Percentiles rank a stretch among this genome's conserved stretches.
Conservation (phyloP, 2,797 vertebrate genomes). For the Poecilia wingei region DNA sequence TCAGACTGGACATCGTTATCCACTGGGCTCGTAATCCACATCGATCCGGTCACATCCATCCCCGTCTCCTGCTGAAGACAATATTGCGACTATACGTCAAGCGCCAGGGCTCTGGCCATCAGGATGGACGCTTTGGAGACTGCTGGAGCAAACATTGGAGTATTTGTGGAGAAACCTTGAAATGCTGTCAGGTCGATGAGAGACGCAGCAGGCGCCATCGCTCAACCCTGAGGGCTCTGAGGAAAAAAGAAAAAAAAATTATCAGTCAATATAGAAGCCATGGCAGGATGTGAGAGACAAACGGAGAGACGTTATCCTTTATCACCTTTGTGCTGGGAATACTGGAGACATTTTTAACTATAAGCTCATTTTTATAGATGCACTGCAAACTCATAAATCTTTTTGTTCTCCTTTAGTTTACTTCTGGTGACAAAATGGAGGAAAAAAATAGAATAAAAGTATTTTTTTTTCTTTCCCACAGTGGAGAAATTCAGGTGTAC, state of each 20-base stretch:
- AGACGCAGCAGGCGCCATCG: constrained; percentile 41
- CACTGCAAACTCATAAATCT: neutral
- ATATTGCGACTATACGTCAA: constrained; percentile 55
- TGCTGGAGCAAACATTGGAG: constrained; percentile 29
- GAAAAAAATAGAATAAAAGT: neutral
- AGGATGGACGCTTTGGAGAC: constrained; percentile 39
- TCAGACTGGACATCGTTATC: constrained; percentile 37
- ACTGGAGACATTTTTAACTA: constrained; percentile 11
- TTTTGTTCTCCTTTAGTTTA: neutral
- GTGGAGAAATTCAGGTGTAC: neutral
- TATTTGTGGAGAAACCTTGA: constrained; percentile 60
- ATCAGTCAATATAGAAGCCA: constrained; percentile 54
- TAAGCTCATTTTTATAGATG: constrained; percentile 3
- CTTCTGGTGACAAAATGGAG: neutral
- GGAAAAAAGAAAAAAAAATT: constrained; percentile 21
- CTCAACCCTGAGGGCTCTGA: constrained; percentile 41
- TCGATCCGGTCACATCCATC: constrained; percentile 54
- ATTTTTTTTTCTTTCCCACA: neutral
- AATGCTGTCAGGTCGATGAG: constrained; percentile 56
- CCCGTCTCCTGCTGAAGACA: constrained; percentile 50
- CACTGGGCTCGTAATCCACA: constrained; percentile 46
- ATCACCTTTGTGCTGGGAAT: constrained; percentile 8
- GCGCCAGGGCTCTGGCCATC: constrained; percentile 37
- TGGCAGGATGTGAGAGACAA: constrained; percentile 32
- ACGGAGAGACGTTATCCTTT: constrained; percentile 27